Evolutionary conservation across 2,797 vertebrate genomes (phyloP).

Genomic region (Oryzias sinensis): DNA sequence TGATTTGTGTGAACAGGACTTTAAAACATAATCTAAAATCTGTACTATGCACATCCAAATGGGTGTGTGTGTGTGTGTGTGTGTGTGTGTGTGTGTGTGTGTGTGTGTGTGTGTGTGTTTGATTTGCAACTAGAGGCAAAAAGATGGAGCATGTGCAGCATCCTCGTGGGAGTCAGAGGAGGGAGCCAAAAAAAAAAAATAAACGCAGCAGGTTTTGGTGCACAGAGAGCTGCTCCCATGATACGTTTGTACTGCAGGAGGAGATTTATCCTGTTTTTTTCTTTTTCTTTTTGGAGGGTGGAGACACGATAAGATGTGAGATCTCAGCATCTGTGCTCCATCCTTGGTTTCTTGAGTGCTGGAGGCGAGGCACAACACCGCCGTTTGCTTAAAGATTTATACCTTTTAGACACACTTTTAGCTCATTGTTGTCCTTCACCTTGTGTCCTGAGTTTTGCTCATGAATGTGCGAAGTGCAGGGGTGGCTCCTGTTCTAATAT

Average conservation of each 20-base stretch:
- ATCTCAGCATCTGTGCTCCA: conserved; percentile 74
- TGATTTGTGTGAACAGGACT: not conserved
- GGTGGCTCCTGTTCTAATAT: conserved; percentile 50
- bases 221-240: conserved; percentile 68
- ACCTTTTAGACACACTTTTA: conserved; percentile 74
- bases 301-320: conserved; percentile 60
- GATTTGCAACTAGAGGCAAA: conserved; percentile 61
- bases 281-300: not conserved
- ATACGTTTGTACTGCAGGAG: conserved; percentile 68
- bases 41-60: conserved; percentile 46
- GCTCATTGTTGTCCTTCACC: conserved; percentile 63
- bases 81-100: conserved; percentile 51
- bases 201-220: conserved; percentile 54
- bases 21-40: conserved; percentile 6
- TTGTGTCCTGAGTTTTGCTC: conserved; percentile 58
- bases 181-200: conserved; percentile 56
- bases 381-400: conserved; percentile 80
- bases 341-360: conserved; percentile 66
- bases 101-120: conserved; percentile 58
- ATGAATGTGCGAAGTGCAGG: conserved; percentile 58
- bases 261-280: conserved; percentile 69
- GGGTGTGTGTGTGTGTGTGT: conserved; percentile 44
- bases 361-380: conserved; percentile 71
- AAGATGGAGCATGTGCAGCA: conserved; percentile 60
- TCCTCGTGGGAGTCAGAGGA: conserved; percentile 67